phyloP scores from a whole-genome alignment of 2,888 invertebrate species.

The Stratiomys singularior region DNA sequence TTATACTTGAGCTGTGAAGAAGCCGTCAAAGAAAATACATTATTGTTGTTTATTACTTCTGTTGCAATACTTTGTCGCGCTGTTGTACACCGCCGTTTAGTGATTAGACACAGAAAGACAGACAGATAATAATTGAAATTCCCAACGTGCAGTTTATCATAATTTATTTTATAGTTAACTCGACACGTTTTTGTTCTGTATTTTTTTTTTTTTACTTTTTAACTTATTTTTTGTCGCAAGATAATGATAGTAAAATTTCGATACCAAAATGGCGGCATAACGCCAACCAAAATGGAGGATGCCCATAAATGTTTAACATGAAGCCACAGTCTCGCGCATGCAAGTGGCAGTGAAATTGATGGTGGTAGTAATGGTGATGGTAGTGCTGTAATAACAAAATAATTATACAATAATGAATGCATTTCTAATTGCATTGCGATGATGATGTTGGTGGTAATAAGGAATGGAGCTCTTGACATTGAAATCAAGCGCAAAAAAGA shows the following conservation, averaged over 20 bases:
- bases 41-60: slow-evolving; percentile 5
- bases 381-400: background rate
- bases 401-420: too few species aligned
- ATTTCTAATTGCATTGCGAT: too few species aligned
- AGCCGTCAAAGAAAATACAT: background rate
- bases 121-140: slow-evolving; percentile 26
- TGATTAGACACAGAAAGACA: background rate
- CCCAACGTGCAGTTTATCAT: background rate
- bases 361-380: too few species aligned
- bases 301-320: slow-evolving; percentile 12
- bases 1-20: background rate
- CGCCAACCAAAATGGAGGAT: slow-evolving; percentile 18
- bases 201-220: too few species aligned
- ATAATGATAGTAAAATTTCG: background rate
- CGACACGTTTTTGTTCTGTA: slow-evolving; percentile 3
- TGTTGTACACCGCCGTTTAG: background rate
- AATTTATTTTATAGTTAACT: slow-evolving; percentile 6
- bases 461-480: slow-evolving; percentile 25
- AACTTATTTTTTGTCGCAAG: background rate
- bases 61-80: slow-evolving; percentile 3
- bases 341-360: background rate
- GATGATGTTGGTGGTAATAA: background rate
- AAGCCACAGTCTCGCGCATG: background rate
- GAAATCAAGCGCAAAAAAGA: slow-evolving; percentile 1
- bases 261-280: slow-evolving; percentile 11